Conservation (phyloP, 2,113 vertebrate genomes). For the Misgurnus anguillicaudatus region DNA sequence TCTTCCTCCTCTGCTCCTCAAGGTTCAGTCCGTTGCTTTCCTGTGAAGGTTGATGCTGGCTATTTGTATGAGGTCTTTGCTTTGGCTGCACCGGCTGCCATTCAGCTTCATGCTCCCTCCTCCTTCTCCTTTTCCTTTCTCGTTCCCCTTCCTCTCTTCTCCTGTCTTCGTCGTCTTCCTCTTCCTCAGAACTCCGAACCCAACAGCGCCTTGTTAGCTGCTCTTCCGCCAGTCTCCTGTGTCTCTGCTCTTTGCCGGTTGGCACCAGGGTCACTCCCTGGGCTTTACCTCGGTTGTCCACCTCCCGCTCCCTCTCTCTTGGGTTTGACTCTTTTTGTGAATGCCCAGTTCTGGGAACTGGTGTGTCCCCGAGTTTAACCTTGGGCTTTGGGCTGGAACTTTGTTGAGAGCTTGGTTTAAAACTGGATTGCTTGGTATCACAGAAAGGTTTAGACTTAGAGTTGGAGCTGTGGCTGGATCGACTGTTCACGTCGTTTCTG, state of each 20-base stretch:
- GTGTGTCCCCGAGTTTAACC: conserved; percentile 56
- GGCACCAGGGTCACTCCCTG: conserved; percentile 47
- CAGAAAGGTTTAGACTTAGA: conserved; percentile 13
- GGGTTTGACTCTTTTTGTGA: conserved; percentile 56
- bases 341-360: conserved; percentile 41
- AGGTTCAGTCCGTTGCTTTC: conserved; percentile 27
- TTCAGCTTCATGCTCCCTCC: conserved; percentile 50
- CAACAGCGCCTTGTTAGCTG: conserved; percentile 72
- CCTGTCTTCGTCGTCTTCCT: conserved; percentile 62
- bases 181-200: conserved; percentile 72
- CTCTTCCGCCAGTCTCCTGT: conserved; percentile 78
- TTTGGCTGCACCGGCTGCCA: conserved; percentile 59
- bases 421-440: conserved; percentile 17
- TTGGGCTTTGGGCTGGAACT: conserved; percentile 53
- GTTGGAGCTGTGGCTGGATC: conserved; percentile 45
- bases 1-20: conserved; percentile 39
- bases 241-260: conserved; percentile 59
- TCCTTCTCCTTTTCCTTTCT: conserved; percentile 61
- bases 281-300: conserved; percentile 56
- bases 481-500: conserved; percentile 45
- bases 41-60: conserved; percentile 50
- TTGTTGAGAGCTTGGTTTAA: conserved; percentile 44
- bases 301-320: conserved; percentile 58
- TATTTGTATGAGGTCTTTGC: conserved; percentile 66
- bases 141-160: conserved; percentile 68